Evolutionary conservation across 2,888 invertebrate species (phyloP).

Genomic region (Ornithoptera alexandrae): DNA sequence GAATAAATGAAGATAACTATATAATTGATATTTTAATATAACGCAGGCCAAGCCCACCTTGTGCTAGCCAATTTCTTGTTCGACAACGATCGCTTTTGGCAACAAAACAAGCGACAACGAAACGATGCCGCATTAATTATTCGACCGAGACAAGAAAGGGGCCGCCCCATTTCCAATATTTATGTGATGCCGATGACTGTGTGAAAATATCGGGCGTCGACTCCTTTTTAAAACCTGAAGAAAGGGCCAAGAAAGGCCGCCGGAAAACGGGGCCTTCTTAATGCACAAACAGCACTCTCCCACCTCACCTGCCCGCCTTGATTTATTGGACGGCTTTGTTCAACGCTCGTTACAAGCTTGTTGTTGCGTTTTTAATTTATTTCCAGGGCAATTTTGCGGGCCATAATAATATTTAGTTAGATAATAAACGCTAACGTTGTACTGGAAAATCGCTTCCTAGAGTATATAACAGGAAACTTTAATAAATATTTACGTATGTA

Average conservation of each 20-base stretch:
- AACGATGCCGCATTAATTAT: slow-evolving; percentile 76
- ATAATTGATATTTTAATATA: slow-evolving; percentile 26
- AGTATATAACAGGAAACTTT: background rate
- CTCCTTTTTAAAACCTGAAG: slow-evolving; percentile 79
- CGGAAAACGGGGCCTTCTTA: slow-evolving; percentile 75
- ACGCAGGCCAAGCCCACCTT: slow-evolving; percentile 29
- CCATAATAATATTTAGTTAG: slow-evolving; percentile 69
- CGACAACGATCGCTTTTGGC: slow-evolving; percentile 61
- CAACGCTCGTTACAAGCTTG: slow-evolving; percentile 76
- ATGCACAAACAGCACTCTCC: slow-evolving; percentile 77
- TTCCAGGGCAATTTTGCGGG: slow-evolving; percentile 68
- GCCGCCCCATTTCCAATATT: slow-evolving; percentile 79
- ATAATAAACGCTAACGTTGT: slow-evolving; percentile 47
- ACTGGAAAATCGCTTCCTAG: slow-evolving; percentile 3
- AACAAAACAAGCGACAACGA: slow-evolving; percentile 74
- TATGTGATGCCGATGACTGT: slow-evolving; percentile 80
- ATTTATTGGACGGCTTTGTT: slow-evolving; percentile 78
- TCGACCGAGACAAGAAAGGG: slow-evolving; percentile 77
- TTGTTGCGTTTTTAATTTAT: slow-evolving; percentile 81
- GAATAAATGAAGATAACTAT: background rate
- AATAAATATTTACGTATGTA: no score
- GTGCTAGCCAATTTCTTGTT: slow-evolving; percentile 51
- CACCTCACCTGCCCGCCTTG: slow-evolving; percentile 73
- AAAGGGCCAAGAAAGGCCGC: slow-evolving; percentile 76
- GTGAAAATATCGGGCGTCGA: slow-evolving; percentile 77